Base-by-base conservation (phyloP, 2,888 invertebrate genomes). In the Cephus pygmeus region DNA sequence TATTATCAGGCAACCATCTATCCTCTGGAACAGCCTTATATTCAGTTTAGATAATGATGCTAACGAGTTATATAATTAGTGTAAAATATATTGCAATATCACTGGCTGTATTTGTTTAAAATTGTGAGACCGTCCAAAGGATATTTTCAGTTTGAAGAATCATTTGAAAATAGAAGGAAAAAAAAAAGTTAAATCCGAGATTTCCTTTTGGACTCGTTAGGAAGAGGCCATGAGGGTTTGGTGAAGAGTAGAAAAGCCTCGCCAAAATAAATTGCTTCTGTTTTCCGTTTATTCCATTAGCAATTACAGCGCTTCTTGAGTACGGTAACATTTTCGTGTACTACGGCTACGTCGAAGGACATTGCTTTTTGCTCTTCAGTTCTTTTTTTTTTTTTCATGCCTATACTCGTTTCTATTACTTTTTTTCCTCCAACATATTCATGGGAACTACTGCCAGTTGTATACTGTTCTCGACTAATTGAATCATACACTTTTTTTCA, bases 261-360 rank as follows among this genome's bases (percentile, higher is more conserved):
- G 82, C 87, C 85, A 88, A 88, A 87, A 88, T 87, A 87, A 87
- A 88, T 87, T 83, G 86, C 86, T 82, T 84, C 56, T 56, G 56
- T 56, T 56, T 77, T 77, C 77, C 77, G 83, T 89, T 88, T 87
- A 88, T 89, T 88, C 82, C 85, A 88, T 82, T 84, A 85, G 84
- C 86, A 88, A 82, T 87, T 89, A 89, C 89, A 89, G 87, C 85
- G 85, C 84, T 86, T 85, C 80, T 76, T 81, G 79, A 79, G 81
- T 75, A 82, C 76, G 79, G 82, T 85, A 85, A 87, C 87, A 87
- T 79, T 83, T 84, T 80, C 76, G 33, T 78, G 77, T 79, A 79
- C 87, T 84, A 84, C 56, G 79, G 76, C 83, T 85, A 87, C 82
- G 79, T 82, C 79, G 73, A 81, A 81, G 56, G 56, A 56, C 56